Base-by-base conservation (phyloP, 2,113 vertebrate species). In the Pavo muticus region DNA sequence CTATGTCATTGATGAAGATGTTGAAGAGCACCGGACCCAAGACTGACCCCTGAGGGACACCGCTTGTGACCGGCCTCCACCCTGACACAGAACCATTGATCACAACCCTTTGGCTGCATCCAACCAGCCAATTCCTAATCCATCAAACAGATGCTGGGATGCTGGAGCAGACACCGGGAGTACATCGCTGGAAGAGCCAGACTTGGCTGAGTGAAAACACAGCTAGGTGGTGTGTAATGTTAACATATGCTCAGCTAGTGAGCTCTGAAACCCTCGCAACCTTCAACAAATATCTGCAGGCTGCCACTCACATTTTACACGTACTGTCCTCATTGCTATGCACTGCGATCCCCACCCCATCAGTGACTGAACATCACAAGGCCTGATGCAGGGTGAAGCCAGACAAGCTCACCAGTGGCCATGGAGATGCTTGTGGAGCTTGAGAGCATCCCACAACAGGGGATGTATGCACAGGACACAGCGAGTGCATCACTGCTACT, bases 351-450 rank as follows among this genome's bases (percentile, higher is more conserved):
- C 84, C 81, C 45, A 88, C 0, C n/a, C 69, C 54, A 30, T 3
- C 2, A 0, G 16, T 1, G 5, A 40, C 71, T 59, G 21, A 61
- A 68, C 5, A 20, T 32, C 45, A 30, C 72, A 25, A 9, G 1
- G 4, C 16, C 45, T 0, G 0, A n/a, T 3, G 29, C 32, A 0
- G 1, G 16, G 37, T 65, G 42, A 64, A 81, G 45, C 23, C 11
- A 1, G 1, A 40, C 67, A 76, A n/a, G 35, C 16, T 29, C 48
- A 44, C 16, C 40, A 19, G 81, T 11, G 68, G 48, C 17, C 0
- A 0, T 0, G 2, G 37, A 63, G 88, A 59, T 42, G 13, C 68
- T 6, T 74, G 72, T 3, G 44, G 85, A 83, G 37, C 13, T 52
- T 32, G 8, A 61, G 40, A 82, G 39, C 20, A 20, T 27, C 79